Percentiles rank a stretch among this genome's conserved stretches.
Evolutionary conservation across 2,113 vertebrate species (phyloP).

Genomic region (Cyprinodon tularosa): DNA sequence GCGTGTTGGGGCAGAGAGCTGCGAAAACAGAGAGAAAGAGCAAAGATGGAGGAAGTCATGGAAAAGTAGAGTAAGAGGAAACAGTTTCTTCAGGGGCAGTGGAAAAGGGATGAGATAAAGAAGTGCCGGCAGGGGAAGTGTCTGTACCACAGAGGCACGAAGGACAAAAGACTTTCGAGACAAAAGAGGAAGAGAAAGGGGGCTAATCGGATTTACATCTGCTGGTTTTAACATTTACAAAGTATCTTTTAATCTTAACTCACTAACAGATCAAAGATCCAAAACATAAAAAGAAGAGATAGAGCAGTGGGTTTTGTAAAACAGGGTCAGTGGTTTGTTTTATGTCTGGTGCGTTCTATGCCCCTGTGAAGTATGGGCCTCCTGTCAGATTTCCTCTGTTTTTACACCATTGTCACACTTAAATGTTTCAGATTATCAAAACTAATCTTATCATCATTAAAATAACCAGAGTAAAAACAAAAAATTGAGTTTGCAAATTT

Average conservation of each 20-base stretch:
- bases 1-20: conserved; percentile 27
- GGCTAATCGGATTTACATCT: conserved; percentile 16
- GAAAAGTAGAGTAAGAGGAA: conserved; percentile 50
- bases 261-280: conserved; percentile 9
- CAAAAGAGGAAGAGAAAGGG: conserved; percentile 16
- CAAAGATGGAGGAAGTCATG: conserved; percentile 28
- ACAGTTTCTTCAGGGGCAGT: conserved; percentile 23
- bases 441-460: neutral
- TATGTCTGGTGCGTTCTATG: neutral
- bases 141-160: neutral
- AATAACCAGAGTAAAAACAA: too few relatives aligned
- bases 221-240: conserved; percentile 20
- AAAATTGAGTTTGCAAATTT: too few relatives aligned
- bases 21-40: neutral
- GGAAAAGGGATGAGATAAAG: conserved; percentile 60
- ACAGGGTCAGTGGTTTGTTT: neutral
- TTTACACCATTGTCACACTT: neutral
- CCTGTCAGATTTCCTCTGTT: neutral
- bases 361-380: neutral
- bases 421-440: neutral
- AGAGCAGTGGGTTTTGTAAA: neutral
- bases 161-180: conserved; percentile 9
- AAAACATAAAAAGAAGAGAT: neutral
- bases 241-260: conserved; percentile 16
- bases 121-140: conserved; percentile 22